Evolutionary conservation across 2,888 invertebrate genomes (phyloP), one percentile per base, ranked within the genome.

Genomic region (Strigamia maritima): DNA sequence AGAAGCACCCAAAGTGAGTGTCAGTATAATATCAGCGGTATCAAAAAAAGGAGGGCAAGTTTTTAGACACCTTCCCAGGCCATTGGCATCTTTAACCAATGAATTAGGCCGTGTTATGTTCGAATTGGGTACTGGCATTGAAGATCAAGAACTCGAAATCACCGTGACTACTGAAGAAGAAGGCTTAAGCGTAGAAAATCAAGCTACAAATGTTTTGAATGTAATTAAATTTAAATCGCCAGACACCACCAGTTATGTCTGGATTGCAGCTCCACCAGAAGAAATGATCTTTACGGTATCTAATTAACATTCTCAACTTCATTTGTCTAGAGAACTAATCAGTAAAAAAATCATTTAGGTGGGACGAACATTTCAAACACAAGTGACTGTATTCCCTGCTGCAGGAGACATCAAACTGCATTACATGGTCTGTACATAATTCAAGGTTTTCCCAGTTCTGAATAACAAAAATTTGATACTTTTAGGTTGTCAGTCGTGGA

Each of bases 401-500:
- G 26, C 28, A 28, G 38, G 19, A 22, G 24, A 75, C 16, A 28
- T 75, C 19, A 75, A 75, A 28, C 19, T 75, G 14, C 75, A 35
- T 38, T 75, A 75, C 19, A 26, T 75, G 75, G 75, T 75, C 10
- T 12, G 14, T 31, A 1, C 7, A 26, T 12, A 70, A 19, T 6
- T 12, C 4, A n/a, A 22, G 19, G 22, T 22, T n/a, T 24, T 24
- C 0, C 12, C 12, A 65, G 6, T 24, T 65, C 22, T 19, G 8
- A 22, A 24, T 24, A 65, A 24, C 12, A 65, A 65, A 65, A 22
- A 22, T 12, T 12, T 24, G n/a, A 1, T 77, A 28, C 22, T 8
- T 70, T 6, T 38, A 78, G 78, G 78, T 78, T 28, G 78, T 78
- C 0, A 78, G 78, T 19, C 31, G 74, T 24, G 78, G 78, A 14